Conservation (phyloP, 2,888 invertebrate species). For the Itoplectis maculator region DNA sequence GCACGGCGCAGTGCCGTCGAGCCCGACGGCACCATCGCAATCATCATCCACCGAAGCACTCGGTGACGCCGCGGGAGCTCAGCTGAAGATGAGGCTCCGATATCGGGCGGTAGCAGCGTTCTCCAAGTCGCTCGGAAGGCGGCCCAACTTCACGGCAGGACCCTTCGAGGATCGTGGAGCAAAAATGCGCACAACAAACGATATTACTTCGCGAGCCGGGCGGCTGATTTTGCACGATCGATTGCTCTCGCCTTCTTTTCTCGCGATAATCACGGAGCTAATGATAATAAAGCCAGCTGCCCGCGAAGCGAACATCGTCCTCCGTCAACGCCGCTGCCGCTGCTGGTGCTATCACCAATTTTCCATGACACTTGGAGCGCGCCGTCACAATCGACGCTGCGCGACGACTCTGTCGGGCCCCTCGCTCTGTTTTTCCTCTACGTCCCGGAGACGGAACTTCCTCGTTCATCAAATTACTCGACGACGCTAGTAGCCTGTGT, state of each 20-base stretch:
- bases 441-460: slow-evolving; percentile 33
- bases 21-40: slow-evolving; percentile 86
- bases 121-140: slow-evolving; percentile 7
- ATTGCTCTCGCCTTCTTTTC: background rate
- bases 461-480: slow-evolving; percentile 79
- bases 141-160: background rate
- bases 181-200: background rate
- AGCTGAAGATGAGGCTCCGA: slow-evolving; percentile 75
- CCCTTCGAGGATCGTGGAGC: background rate
- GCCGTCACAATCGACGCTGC: slow-evolving; percentile 45
- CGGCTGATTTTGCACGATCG: slow-evolving; percentile 7
- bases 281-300: background rate
- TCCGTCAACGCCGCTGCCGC: slow-evolving; percentile 7
- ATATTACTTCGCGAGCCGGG: slow-evolving; percentile 28
- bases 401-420: slow-evolving; percentile 31
- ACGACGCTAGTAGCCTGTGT: slow-evolving; percentile 66
- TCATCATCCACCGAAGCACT: slow-evolving; percentile 79
- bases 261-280: background rate
- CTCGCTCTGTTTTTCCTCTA: slow-evolving; percentile 34
- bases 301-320: slow-evolving; percentile 16
- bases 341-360: slow-evolving; percentile 50
- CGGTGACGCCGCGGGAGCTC: slow-evolving; percentile 77
- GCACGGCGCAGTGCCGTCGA: slow-evolving; percentile 86
- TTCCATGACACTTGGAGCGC: slow-evolving; percentile 58
- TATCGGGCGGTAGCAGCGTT: slow-evolving; percentile 27